Base-by-base conservation (phyloP, 2,888 invertebrate species). In the Trimorus sp. region DNA sequence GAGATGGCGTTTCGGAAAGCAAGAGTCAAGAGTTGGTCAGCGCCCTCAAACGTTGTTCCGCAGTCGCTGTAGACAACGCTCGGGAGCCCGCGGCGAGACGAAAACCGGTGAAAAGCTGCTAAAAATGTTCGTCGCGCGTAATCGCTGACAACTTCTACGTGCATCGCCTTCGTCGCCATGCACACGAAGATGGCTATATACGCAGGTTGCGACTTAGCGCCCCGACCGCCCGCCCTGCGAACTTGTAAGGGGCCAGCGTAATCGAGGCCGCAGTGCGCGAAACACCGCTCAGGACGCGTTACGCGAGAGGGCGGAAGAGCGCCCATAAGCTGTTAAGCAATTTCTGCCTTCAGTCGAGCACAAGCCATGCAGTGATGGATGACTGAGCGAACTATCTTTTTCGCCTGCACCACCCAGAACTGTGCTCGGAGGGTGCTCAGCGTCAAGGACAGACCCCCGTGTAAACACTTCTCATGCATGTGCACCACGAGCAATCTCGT, bases 131-230 rank as follows among this genome's bases (percentile, higher is more conserved):
- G n/a, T n/a, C n/a, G n/a, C n/a, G n/a, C n/a, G n/a, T n/a, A n/a
- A n/a, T n/a, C n/a, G n/a, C 37, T 37, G 37, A 56, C 56, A 2
- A 59, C 2, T 26, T 60, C 60, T 3, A 60, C 7, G 12, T 60
- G 60, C 3, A 16, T 45, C 1, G 65, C 65, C 15, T 26, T 65
- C 3, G 38, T 38, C 11, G 65, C 38, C 4, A 65, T 11, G n/a
- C 65, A 65, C n/a, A 65, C 65, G 40, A 65, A 65, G 0, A 65
- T 36, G 7, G 37, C 12, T 1, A 65, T 9, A 40, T 53, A 65
- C 1, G 65, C 65, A 0, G 48, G 48, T 36, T n/a, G 37, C 12
- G 38, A 16, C 11, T n/a, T 9, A 12, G 3, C 5, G 38, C 56
- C 56, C 4, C 56, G 56, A 8, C 37, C 45, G 12, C 8, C 9